Evolutionary conservation across 2,888 invertebrate species (phyloP).

Genomic region (Geophilus truncorum): DNA sequence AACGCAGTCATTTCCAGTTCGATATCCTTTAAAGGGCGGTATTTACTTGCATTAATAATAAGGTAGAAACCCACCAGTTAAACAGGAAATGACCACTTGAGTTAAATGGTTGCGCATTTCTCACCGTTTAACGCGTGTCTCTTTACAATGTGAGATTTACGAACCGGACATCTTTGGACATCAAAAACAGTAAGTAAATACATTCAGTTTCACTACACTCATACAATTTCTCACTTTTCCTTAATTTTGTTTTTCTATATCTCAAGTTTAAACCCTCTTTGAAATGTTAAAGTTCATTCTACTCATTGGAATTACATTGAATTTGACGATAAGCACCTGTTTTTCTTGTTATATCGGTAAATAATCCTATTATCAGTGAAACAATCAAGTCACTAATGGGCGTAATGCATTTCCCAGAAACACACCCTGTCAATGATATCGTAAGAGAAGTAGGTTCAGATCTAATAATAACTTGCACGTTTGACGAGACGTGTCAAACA

Average conservation of each 20-base stretch:
- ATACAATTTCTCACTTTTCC: too few relatives aligned
- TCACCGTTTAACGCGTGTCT: too few relatives aligned
- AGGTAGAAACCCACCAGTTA: too few relatives aligned
- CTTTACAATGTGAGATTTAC: too few relatives aligned
- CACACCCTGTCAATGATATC: background rate
- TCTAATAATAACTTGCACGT: background rate
- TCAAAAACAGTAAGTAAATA: background rate
- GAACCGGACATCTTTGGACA: too few relatives aligned
- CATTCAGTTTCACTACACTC: background rate
- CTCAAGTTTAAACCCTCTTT: background rate
- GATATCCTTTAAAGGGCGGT: too few relatives aligned
- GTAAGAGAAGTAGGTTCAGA: background rate
- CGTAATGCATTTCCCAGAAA: background rate
- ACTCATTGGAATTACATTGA: background rate
- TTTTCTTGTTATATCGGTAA: background rate
- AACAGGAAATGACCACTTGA: too few relatives aligned
- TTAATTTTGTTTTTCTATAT: background rate
- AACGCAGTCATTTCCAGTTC: too few relatives aligned
- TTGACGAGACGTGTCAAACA: background rate
- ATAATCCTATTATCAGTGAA: background rate
- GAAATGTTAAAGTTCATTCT: background rate
- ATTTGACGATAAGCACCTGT: background rate
- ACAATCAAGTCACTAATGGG: background rate
- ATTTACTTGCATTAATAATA: too few relatives aligned
- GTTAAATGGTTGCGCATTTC: background rate